Evolutionary conservation across 2,888 invertebrate genomes (phyloP).

Genomic region (Spialia ferax): DNA sequence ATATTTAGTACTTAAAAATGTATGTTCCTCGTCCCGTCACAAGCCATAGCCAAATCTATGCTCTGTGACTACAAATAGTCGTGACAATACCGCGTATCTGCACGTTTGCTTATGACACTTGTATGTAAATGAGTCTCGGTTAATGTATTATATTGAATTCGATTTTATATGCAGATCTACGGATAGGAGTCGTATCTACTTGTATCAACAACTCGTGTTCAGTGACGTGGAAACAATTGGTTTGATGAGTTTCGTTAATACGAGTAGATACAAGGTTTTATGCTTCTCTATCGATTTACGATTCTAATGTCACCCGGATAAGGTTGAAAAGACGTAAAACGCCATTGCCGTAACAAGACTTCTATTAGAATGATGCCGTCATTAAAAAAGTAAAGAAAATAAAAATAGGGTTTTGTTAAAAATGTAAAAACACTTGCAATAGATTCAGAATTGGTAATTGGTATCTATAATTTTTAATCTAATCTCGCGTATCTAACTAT

Average conservation of each 20-base stretch:
- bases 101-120: slow-evolving; percentile 55
- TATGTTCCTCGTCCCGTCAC: background rate
- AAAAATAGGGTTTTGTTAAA: too few relatives aligned
- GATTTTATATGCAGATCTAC: slow-evolving; percentile 33
- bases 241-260: background rate
- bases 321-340: too few relatives aligned
- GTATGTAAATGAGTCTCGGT: slow-evolving; percentile 46
- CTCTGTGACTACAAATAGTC: slow-evolving; percentile 43
- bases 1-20: too few relatives aligned
- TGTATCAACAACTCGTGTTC: slow-evolving; percentile 16
- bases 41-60: slow-evolving; percentile 33
- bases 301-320: too few relatives aligned
- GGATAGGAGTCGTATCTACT: slow-evolving; percentile 5
- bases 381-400: too few relatives aligned
- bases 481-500: too few relatives aligned
- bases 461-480: too few relatives aligned
- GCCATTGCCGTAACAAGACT: too few relatives aligned
- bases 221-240: slow-evolving; percentile 26
- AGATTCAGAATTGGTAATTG: too few relatives aligned
- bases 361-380: too few relatives aligned
- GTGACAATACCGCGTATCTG: slow-evolving; percentile 43
- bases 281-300: too few relatives aligned
- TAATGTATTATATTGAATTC: slow-evolving; percentile 37
- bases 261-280: background rate
- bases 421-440: too few relatives aligned